Base-by-base conservation (phyloP, 2,113 vertebrate genomes). In the Lophotis ruficrista region DNA sequence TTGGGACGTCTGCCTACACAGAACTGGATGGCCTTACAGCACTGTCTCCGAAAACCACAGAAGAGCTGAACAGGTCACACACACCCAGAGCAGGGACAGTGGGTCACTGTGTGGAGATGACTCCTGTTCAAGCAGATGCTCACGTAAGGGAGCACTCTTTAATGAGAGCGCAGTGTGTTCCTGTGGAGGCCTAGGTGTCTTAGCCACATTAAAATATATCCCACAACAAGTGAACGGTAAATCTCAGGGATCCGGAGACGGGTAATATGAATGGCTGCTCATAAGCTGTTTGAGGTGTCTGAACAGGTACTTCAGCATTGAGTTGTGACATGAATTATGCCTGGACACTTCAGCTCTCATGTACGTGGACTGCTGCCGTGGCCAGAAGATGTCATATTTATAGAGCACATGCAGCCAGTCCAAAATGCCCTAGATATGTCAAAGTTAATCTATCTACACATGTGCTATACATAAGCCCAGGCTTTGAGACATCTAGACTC, bases 281-380 rank as follows among this genome's bases (percentile, higher is more conserved):
- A 28, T 13, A 12, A 72, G 31, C 19, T 31, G 47, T 48, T 61
- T 2, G 4, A 28, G 41, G 20, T 75, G 51, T 56, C 89, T 84
- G 84, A 93, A 37, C 56, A 71, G 77, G 72, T 79, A 84, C 38
- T 75, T 84, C 66, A 68, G 54, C 76, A 65, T 0, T 69, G 66
- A 69, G 50, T 35, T 95, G 84, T 6, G 3, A 24, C 14, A 51
- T 38, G 43, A 95, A 72, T 79, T 71, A 79, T 41, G 53, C 27
- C 69, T 83, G 68, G 65, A 62, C 0, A 3, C 65, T 79, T 37
- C 56, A 87, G 56, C n/a, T 92, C 41, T 50, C 47, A 1, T 28
- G 25, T 30, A 51, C 9, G 0, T 15, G 47, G 41, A 18, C 68
- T 89, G 37, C n/a, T 83, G 62, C 60, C 0, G 0, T 62, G 60